Conservation (phyloP, 2,797 vertebrate species). For the Lutra lutra region DNA sequence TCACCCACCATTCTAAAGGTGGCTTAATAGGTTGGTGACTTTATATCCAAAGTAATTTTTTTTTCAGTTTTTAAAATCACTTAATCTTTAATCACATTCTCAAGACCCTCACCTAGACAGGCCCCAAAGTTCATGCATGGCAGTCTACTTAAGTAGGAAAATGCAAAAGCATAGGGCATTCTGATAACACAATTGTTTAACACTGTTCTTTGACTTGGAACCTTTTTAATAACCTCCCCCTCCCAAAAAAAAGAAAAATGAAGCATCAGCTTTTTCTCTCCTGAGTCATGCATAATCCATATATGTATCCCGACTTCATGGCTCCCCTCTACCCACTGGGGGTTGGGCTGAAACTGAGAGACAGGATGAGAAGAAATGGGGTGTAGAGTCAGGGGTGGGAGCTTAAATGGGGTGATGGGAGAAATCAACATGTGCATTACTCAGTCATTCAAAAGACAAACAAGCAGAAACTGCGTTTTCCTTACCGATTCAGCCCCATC, state of each 20-base stretch:
- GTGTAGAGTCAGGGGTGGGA: background rate
- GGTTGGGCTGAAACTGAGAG: background rate
- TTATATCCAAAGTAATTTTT: background rate
- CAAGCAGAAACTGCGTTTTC: background rate
- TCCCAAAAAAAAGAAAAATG: background rate
- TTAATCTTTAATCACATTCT: background rate
- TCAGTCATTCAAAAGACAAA: background rate
- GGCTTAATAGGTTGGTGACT: background rate
- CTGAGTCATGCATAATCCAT: background rate
- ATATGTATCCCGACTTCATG: background rate
- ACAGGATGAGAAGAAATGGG: background rate
- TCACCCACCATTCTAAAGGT: background rate
- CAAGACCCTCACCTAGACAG: background rate
- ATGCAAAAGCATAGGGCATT: background rate
- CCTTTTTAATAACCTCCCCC: background rate
- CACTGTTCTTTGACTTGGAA: background rate
- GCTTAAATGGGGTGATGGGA: background rate
- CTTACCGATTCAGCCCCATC: background rate
- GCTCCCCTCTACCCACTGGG: background rate
- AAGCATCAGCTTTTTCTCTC: background rate
- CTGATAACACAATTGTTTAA: background rate
- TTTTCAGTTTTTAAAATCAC: background rate
- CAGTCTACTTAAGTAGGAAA: background rate
- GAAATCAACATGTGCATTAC: background rate
- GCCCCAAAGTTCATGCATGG: background rate